phyloP scores from a whole-genome alignment of 2,113 vertebrate genomes.

The crab-eating macaque (Macaca fascicularis) region DNA sequence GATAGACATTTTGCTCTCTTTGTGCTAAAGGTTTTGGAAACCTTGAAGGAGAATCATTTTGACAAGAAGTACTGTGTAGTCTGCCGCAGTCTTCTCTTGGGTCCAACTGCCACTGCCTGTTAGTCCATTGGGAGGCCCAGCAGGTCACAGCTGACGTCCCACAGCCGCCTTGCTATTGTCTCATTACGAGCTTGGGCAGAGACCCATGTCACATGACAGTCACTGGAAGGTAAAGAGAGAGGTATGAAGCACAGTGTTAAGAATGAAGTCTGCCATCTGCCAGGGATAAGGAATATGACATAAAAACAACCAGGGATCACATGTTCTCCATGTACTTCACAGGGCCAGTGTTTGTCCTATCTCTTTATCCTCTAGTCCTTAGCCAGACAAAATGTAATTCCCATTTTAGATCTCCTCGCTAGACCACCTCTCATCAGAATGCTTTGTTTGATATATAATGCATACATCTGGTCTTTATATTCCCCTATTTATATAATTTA shows the following conservation, averaged over 20 bases:
- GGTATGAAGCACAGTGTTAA: not conserved
- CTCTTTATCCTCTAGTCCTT: not conserved
- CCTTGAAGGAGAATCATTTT: conserved; percentile 10
- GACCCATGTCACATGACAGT: conserved; percentile 91
- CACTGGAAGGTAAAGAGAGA: conserved; percentile 84
- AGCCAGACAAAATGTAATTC: conserved; percentile 10
- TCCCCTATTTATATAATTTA: not conserved
- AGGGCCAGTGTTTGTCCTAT: not conserved
- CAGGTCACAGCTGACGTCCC: conserved; percentile 93
- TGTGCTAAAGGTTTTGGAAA: not conserved
- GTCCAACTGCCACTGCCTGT: conserved; percentile 58
- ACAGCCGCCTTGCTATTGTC: conserved; percentile 90
- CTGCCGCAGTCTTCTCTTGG: not conserved
- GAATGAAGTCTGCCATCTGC: not conserved
- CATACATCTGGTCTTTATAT: not conserved
- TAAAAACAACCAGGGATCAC: not conserved
- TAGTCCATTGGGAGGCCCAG: conserved; percentile 92
- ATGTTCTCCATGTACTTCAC: not conserved
- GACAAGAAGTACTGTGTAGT: not conserved
- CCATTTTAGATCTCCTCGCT: not conserved
- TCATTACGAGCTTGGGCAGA: conserved; percentile 90
- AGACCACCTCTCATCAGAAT: not conserved
- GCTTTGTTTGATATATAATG: not conserved
- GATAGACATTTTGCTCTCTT: not conserved
- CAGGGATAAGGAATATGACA: not conserved